Evolutionary conservation across 2,113 vertebrate genomes (phyloP), one percentile per base, ranked within the genome.

Genomic region (Upupa epops): DNA sequence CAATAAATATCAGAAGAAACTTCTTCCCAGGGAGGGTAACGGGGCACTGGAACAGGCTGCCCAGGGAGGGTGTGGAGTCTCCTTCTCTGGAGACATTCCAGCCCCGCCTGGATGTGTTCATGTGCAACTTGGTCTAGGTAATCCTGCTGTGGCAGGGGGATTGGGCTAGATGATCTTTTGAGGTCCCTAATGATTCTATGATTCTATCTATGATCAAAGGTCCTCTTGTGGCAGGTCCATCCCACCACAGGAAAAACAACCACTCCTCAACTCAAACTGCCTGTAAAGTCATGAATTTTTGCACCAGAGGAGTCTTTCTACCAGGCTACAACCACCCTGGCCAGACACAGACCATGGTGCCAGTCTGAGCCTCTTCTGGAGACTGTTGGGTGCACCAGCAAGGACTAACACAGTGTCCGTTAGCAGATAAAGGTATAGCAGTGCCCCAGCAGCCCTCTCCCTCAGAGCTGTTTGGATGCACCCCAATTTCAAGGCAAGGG

Each of bases 401-500:
- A 68, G 66, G 48, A 18, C 40, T 32, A 40, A 25, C 58, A 56
- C 40, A 11, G 49, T 9, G 21, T n/a, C 55, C 8, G 9, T 34
- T 61, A 75, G 59, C 48, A 25, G 36, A 63, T 13, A 8, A 37
- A 36, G 8, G 46, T 29, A 34, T 0, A 0, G n/a, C 75, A 20
- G 14, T n/a, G 19, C 48, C 32, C 26, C 0, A 0, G 34, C 63
- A 48, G 29, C 45, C 31, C 14, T 61, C 51, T 7, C 28, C 40
- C 72, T 36, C 0, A 0, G 66, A 60, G 73, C 66, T 64, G 32
- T 63, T 63, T 81, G 75, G 83, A 71, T 56, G 17, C 0, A 0
- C 31, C 60, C 29, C 66, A 81, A 68, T 82, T 81, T 91, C 88
- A 51, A 89, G 77, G 93, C 72, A 7, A 86, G 88, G 96, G 91